phyloP scores from a whole-genome alignment of 2,797 vertebrate genomes.

The Oreonectes daqikongensis region DNA sequence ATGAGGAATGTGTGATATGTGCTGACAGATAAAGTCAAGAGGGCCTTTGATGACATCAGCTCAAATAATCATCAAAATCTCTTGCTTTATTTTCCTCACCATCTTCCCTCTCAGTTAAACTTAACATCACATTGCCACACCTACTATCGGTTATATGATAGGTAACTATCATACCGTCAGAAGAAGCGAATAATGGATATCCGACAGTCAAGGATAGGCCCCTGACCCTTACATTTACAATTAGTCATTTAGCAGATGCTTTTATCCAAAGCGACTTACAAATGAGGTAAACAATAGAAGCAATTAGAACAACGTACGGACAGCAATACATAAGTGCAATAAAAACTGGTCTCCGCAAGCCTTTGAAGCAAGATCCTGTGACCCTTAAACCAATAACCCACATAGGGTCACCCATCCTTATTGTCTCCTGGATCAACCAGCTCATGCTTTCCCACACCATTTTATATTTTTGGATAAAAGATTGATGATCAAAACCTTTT shows the following conservation, averaged over 20 bases:
- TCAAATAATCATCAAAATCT: slow-evolving; percentile 33
- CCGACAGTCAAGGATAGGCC: not conserved
- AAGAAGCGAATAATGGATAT: not conserved
- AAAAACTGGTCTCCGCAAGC: no score
- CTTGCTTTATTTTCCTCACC: not conserved
- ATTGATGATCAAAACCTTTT: not conserved
- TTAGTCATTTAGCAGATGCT: no score
- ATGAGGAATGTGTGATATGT: not conserved
- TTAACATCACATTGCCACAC: slow-evolving; percentile 20
- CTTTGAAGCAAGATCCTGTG: slow-evolving; percentile 43
- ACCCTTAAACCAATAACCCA: slow-evolving; percentile 38
- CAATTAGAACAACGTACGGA: no score
- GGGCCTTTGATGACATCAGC: slow-evolving; percentile 2
- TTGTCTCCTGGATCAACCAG: not conserved
- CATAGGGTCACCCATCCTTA: not conserved
- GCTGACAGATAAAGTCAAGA: slow-evolving; percentile 9
- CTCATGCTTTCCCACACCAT: slow-evolving; percentile 15
- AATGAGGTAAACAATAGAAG: no score
- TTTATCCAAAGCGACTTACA: no score
- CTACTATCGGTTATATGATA: no score
- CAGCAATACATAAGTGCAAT: no score
- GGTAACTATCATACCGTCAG: not conserved
- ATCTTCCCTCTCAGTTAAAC: not conserved
- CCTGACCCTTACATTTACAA: no score
- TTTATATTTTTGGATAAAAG: not conserved